Conservation (phyloP, 2,113 vertebrate genomes). For the Leptobrachium leishanense region DNA sequence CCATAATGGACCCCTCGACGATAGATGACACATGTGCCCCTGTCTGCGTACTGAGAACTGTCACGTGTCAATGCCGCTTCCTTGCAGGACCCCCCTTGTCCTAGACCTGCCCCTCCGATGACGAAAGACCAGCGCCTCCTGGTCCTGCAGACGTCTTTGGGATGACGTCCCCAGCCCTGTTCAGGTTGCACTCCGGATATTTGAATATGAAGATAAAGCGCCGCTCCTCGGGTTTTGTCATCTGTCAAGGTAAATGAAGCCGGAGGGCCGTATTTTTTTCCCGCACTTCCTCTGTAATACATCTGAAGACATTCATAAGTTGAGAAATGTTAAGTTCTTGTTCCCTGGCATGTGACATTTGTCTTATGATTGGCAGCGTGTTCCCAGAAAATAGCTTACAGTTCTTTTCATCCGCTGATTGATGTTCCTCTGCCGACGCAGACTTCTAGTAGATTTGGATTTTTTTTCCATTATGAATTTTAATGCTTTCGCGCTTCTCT, state of each 20-base stretch:
- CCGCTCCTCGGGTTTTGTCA: slow-evolving; percentile 47
- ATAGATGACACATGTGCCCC: too few species aligned
- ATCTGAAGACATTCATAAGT: slow-evolving; percentile 52
- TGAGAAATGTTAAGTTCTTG: slow-evolving; percentile 58
- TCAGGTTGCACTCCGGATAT: slow-evolving; percentile 52
- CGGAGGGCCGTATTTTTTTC: slow-evolving; percentile 28
- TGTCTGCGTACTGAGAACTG: too few species aligned
- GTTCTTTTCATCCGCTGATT: slow-evolving; percentile 54
- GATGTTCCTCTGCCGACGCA: slow-evolving; percentile 51
- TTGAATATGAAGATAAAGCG: slow-evolving; percentile 53
- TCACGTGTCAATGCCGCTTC: too few species aligned
- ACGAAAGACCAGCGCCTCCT: not conserved
- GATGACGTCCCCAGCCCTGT: slow-evolving; percentile 33
- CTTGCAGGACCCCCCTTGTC: too few species aligned
- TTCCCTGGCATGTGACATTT: slow-evolving; percentile 54
- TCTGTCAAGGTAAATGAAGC: slow-evolving; percentile 57
- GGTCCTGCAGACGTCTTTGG: slow-evolving; percentile 42
- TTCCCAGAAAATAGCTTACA: slow-evolving; percentile 55
- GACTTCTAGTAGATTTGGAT: slow-evolving; percentile 37
- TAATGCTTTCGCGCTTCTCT: slow-evolving; percentile 41
- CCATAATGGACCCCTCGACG: too few species aligned
- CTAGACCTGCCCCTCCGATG: not conserved
- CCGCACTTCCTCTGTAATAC: slow-evolving; percentile 37
- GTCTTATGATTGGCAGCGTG: slow-evolving; percentile 59
- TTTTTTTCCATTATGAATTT: slow-evolving; percentile 19